Conservation (phyloP, 2,113 vertebrate species). For the Dasyurus viverrinus region DNA sequence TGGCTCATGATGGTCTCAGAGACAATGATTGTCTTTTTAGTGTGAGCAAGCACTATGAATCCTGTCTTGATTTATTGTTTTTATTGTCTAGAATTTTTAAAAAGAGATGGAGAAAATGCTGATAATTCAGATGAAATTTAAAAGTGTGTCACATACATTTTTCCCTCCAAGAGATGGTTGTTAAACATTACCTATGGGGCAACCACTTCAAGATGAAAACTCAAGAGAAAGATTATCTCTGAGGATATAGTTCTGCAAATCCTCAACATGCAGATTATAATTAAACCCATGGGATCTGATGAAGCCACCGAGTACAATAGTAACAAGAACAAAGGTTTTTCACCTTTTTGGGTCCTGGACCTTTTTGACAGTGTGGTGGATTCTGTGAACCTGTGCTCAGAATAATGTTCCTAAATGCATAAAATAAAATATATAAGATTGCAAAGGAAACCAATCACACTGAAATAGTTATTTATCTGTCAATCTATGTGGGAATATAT, state of each 20-base stretch:
- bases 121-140: background rate
- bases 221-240: background rate
- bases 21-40: background rate
- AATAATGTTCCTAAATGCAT: background rate
- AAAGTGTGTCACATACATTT: background rate
- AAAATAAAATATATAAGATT: background rate
- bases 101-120: background rate
- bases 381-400: background rate
- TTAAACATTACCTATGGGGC: background rate
- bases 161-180: background rate
- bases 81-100: background rate
- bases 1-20: background rate
- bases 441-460: background rate
- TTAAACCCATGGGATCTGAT: background rate
- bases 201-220: background rate
- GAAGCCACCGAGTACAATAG: background rate
- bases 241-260: background rate
- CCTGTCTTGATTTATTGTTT: background rate
- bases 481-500: background rate
- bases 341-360: background rate
- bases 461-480: background rate
- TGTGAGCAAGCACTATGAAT: background rate
- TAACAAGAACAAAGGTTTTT: background rate
- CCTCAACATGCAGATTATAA: background rate
- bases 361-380: background rate